Evolutionary conservation across 2,113 vertebrate genomes (phyloP).

Genomic region (Calyptomena viridis): DNA sequence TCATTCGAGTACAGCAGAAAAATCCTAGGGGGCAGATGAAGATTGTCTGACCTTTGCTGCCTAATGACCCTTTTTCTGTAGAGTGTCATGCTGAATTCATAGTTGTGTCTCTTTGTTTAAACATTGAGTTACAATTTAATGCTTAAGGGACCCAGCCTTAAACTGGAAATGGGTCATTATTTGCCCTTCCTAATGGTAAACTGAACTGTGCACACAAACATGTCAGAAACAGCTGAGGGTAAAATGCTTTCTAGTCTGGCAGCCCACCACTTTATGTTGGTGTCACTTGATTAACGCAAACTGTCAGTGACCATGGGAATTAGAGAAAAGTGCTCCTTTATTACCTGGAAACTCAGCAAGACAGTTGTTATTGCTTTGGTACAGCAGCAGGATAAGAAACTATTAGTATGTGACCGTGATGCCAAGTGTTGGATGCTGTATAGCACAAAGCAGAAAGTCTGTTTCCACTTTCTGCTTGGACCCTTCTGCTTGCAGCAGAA

Average conservation of each 20-base stretch:
- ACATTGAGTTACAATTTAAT: conserved; percentile 7
- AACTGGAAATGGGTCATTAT: not conserved
- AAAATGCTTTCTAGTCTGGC: conserved; percentile 25
- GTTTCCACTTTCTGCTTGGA: not conserved
- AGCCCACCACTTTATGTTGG: not conserved
- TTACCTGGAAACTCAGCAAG: not conserved
- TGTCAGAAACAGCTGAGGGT: not conserved
- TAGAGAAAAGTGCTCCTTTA: not conserved
- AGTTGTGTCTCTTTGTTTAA: conserved; percentile 5
- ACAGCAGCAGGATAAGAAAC: not conserved
- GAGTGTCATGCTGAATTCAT: not conserved
- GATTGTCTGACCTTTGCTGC: not conserved
- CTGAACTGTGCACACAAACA: conserved; percentile 38
- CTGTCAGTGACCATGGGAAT: not conserved
- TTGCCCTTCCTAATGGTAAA: conserved; percentile 22
- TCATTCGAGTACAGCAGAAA: not conserved
- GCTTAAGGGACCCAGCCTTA: not conserved
- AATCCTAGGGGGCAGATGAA: not conserved
- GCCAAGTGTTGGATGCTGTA: no score
- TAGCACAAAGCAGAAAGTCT: not conserved
- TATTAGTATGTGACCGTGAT: not conserved
- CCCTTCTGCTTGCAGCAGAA: not conserved
- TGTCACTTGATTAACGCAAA: conserved; percentile 25
- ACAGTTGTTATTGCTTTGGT: not conserved
- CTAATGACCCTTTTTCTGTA: not conserved